phyloP scores from a whole-genome alignment of 2,888 invertebrate species.

The Lathronympha strigana region DNA sequence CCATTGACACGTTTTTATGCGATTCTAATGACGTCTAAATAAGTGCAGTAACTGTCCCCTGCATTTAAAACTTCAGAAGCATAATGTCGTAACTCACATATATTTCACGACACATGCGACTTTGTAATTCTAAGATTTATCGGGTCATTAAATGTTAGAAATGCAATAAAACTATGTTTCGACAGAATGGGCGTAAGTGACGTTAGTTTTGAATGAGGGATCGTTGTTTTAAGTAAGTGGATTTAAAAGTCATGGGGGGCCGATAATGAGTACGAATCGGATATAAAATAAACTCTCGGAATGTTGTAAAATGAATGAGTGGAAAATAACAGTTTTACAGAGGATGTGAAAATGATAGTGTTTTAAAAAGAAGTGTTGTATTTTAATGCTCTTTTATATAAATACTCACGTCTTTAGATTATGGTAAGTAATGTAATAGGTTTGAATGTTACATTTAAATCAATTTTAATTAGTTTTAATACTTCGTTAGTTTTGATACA shows the following conservation, averaged over 20 bases:
- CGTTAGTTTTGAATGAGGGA: neutral
- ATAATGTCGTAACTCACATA: neutral
- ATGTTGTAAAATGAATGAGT: slow-evolving; percentile 29
- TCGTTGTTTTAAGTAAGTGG: neutral
- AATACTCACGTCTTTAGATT: no score
- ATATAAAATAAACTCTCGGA: slow-evolving; percentile 28
- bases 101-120: neutral
- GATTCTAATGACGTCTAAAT: slow-evolving; percentile 36
- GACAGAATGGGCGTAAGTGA: slow-evolving; percentile 3
- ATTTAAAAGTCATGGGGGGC: slow-evolving; percentile 25
- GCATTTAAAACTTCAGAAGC: slow-evolving; percentile 10
- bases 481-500: no score
- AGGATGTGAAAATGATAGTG: slow-evolving; percentile 7
- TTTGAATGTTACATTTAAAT: no score
- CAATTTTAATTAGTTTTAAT: no score
- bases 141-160: slow-evolving; percentile 23
- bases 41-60: slow-evolving; percentile 37
- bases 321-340: slow-evolving; percentile 26
- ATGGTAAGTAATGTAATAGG: no score
- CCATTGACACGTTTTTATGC: slow-evolving; percentile 41
- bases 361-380: neutral
- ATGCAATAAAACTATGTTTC: slow-evolving; percentile 11
- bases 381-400: no score
- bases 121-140: neutral
- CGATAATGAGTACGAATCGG: slow-evolving; percentile 22